Conservation (phyloP, 2,797 vertebrate genomes). For the Psittacula echo region DNA sequence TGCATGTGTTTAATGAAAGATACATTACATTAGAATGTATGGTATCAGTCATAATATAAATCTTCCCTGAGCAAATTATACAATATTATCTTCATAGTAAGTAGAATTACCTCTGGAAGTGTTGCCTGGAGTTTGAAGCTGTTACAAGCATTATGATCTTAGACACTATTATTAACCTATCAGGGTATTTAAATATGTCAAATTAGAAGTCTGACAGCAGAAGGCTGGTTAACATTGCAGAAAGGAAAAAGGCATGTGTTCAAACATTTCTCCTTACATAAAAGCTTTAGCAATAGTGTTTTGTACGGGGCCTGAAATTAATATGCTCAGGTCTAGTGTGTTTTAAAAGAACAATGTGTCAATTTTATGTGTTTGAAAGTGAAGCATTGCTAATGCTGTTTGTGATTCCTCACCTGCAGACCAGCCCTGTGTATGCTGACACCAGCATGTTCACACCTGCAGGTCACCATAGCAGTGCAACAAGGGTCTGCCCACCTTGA, state of each 20-base stretch:
- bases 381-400: accelerated
- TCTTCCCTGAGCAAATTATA: conserved; percentile 4
- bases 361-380: neutral
- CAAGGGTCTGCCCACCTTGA: accelerated
- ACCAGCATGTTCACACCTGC: neutral
- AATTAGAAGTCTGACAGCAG: conserved; percentile 39
- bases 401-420: neutral
- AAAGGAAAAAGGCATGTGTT: conserved; percentile 4
- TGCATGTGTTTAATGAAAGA: neutral
- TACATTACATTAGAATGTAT: neutral
- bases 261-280: neutral
- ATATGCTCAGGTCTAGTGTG: neutral
- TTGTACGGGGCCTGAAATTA: neutral
- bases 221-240: neutral
- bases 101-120: neutral
- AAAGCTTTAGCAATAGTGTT: neutral
- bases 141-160: conserved; percentile 6
- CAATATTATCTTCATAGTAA: neutral
- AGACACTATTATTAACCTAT: conserved; percentile 35
- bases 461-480: neutral
- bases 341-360: neutral
- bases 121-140: conserved; percentile 22
- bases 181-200: conserved; percentile 31
- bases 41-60: neutral
- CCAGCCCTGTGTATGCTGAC: neutral